These are phyloP conservation scores for Cotesia congregata DNA, from an alignment of 2,888 invertebrate genomes.

Conservation along the genomic window DNA sequence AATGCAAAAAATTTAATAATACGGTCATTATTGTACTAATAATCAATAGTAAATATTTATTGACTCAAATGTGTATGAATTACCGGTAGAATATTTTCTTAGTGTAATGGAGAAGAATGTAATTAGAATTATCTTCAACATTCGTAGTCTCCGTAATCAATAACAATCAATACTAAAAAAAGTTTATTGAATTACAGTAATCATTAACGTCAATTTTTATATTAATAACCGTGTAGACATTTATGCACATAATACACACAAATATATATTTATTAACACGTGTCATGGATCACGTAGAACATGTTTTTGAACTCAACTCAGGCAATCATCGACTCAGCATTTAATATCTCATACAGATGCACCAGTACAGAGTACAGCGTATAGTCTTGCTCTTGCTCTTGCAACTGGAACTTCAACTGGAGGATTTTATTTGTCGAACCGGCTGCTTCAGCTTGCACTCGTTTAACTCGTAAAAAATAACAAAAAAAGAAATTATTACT, in stretches of 20 bases:
- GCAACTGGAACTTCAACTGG: neutral
- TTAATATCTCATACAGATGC: neutral
- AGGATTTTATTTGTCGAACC: conserved; percentile 42
- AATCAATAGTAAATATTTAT: too few relatives aligned
- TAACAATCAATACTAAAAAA: neutral
- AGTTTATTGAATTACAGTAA: neutral
- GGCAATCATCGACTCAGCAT: neutral
- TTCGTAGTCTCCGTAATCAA: neutral
- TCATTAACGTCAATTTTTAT: neutral
- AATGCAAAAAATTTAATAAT: too few relatives aligned
- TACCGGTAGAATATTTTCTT: too few relatives aligned
- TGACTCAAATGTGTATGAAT: too few relatives aligned
- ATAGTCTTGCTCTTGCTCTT: neutral
- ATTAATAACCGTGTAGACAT: neutral
- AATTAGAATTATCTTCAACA: too few relatives aligned
- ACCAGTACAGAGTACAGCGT: neutral
- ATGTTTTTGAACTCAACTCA: neutral
- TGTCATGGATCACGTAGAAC: neutral
- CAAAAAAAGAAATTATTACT: conserved; percentile 42
- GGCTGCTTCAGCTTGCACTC: conserved; percentile 40
- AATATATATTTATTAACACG: neutral
- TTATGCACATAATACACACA: neutral
- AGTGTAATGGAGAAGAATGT: too few relatives aligned
- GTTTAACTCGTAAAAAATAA: conserved; percentile 42
- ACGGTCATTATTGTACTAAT: too few relatives aligned